Evolutionary conservation across 2,888 invertebrate species (phyloP), one percentile per base, ranked within the genome.

Genomic region (Oscheius sp.): DNA sequence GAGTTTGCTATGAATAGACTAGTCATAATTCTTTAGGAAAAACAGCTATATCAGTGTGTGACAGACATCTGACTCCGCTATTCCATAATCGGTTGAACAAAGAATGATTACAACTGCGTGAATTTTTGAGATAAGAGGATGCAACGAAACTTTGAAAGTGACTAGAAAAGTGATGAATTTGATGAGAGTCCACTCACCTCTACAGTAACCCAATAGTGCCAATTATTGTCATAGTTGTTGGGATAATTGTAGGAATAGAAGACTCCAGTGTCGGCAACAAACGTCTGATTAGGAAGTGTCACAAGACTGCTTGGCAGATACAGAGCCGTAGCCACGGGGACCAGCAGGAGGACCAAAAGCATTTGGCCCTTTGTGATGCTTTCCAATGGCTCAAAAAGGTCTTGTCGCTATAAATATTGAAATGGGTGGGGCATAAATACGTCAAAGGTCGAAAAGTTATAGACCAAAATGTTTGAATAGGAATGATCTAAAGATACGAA

Each of bases 161-260:
- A 25, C 12, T 20, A 23, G 12, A 48, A 20, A 4, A 23, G 4
- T 45, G 20, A 15, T 8, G 48, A 48, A 48, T 6, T 12, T 48
- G 48, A 48, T 29, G 34, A 61, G 45, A 61, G 15, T 15, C 6
- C 12, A 31, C 64, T 17, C 23, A 70, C 74, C 12, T 58, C 65
- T 31, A 76, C 72, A 1, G 63, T 73, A 34, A 70, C 70, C 20
- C 33, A 61, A 25, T 63, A 57, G 39, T 74, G 61, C 33, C 42
- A 55, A 46, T 46, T 73, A 50, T 74, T 73, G 27, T 68, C 70
- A 34, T 76, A 76, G 31, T 74, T 67, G 3, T 31, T 39, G 2
- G 76, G 76, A 64, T 76, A 76, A 33, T 76, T 76, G 25, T 73
- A 73, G 15, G 76, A 76, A 52, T 74, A 70, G 29, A 74, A 63